Base-by-base conservation (phyloP, 30 jellyfish, hydroid and myxozoan species). In the Pseudorhiza aurosa region DNA sequence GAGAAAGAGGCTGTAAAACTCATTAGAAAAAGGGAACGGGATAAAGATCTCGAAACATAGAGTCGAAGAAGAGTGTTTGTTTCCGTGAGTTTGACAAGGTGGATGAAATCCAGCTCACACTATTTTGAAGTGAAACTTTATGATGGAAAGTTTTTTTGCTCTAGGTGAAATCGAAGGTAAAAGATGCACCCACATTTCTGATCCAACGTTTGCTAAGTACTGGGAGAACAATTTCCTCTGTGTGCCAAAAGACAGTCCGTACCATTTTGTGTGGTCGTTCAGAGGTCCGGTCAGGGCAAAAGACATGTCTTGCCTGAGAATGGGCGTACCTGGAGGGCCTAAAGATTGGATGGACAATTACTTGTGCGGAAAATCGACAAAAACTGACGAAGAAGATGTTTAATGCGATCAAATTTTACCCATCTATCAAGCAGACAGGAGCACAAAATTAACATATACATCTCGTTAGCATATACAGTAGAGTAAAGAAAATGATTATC, bases 301-400 rank as follows among this genome's bases (percentile, higher is more conserved):
- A 18, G 83, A 57, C 8, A 15, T 56, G 19, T 49, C 75, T 18
- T 88, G 97, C 47, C 46, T 88, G 14, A 65, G 77, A 28, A 73
- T 88, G 88, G 95, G 79, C 19, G 85, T 79, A 29, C 97, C 97
- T 2, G 75, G 68, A 33, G 97, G 88, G 19, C 85, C 95, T 22
- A 58, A 64, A 51, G 87, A 68, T 18, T 88, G 97, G 97, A 53
- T 36, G 58, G 83, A 67, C 37, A 75, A 82, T 17, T 88, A 59
- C 68, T 85, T 88, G 14, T 88, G 97, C 37, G 83, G 73, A 15
- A 80, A 50, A 65, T 49, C 11, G 42, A 64, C 75, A 11, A 60
- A 33, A 27, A 26, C 47, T 1, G 58, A 72, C n/a, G 44, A 45
- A 10, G 58, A 27, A 25, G 58, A 32, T 31, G 40, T 37, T 14